Base-by-base conservation (phyloP, 30 jellyfish, hydroid and myxozoan genomes). In the Chrysaora quinquecirrha region DNA sequence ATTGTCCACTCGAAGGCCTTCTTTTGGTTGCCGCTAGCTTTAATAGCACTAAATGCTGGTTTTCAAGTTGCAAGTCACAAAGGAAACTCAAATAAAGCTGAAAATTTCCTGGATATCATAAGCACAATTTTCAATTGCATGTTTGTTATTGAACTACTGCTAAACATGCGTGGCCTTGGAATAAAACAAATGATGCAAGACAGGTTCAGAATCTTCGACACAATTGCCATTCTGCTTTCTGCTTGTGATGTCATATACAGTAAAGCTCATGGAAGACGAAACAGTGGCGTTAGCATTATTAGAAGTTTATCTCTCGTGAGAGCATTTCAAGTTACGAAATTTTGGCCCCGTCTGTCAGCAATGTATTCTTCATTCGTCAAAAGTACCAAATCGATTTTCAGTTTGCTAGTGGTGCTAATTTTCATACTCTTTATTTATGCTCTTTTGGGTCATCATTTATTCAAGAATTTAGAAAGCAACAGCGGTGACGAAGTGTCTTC, bases 391-490 rank as follows among this genome's bases (percentile, higher is more conserved):
- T 76, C 93, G 27, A 83, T 91, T 12, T 86, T 47, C 62, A 66
- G 92, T 46, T 82, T 91, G 52, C 28, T 84, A 27, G 65, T 73
- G 29, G 90, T 91, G 10, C 84, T 91, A 71, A 6, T 86, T 21
- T 63, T 91, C 34, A 52, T 73, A 2, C 69, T 91, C 30, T 48
- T 80, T 18, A 78, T 75, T 30, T 86, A 85, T 82, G 96, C 98
- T 3, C 35, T 91, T 71, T 87, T 85, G 18, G 98, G 98, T 0
- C 71, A 85, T 47, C 87, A 85, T 30, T 48, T 91, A 11, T 91
- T 91, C 61, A 96, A 86, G 66, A 56, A 73, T 20, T 12, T 28
- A 19, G 12, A 29, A 7, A 29, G 62, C 7, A 48, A 24, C 18
- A 32, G 30, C 6, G 70, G 47, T 1, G 81, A 33, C 16, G 67